Conservation (phyloP, 2,797 vertebrate species). For the Oreochromis grahami region DNA sequence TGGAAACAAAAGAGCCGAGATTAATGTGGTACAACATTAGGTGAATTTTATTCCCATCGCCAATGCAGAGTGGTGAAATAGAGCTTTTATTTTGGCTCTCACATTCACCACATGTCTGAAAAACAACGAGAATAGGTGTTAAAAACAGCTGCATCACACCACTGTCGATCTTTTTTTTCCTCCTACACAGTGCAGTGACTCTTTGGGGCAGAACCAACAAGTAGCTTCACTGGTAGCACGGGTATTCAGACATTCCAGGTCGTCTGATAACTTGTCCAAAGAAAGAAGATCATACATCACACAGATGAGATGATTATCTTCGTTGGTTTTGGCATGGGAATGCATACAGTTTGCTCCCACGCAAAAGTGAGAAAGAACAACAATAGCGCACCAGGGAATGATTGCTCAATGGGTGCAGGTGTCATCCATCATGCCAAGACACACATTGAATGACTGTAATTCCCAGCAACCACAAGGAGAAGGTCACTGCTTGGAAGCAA, state of each 20-base stretch:
- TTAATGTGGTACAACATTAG: neutral
- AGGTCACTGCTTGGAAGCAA: constrained; percentile 59
- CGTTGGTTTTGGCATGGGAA: constrained; percentile 71
- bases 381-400: constrained; percentile 59
- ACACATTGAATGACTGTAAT: constrained; percentile 64
- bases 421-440: constrained; percentile 74
- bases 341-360: constrained; percentile 65
- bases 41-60: neutral
- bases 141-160: constrained; percentile 8
- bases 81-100: neutral
- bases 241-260: constrained; percentile 42
- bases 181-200: neutral
- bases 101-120: neutral
- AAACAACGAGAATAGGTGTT: neutral
- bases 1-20: neutral
- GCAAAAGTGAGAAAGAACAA: constrained; percentile 73
- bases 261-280: constrained; percentile 36
- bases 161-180: neutral
- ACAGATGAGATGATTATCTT: constrained; percentile 71
- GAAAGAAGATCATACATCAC: constrained; percentile 64
- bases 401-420: constrained; percentile 77
- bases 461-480: constrained; percentile 59
- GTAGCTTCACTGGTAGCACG: neutral
- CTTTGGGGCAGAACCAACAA: neutral
- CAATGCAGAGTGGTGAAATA: neutral